A percentile compares a stretch with the other conserved stretches of the same genome.
Evolutionary conservation across 2,888 invertebrate species (phyloP).

Genomic region (Phytoseiulus persimilis): DNA sequence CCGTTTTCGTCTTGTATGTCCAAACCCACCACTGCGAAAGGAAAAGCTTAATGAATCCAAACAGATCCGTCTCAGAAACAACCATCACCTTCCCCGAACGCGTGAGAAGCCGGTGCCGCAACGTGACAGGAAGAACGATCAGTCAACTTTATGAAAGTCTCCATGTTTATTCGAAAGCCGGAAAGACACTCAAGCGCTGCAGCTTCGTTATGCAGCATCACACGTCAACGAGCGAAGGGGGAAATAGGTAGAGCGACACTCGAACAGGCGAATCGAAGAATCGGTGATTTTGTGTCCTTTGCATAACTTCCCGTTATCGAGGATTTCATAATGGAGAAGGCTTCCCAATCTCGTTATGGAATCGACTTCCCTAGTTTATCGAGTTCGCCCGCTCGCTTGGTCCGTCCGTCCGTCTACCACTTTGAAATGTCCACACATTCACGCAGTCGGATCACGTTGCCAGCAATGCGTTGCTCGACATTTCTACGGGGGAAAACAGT

Average conservation of each 20-base stretch:
- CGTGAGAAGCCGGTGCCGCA: neutral
- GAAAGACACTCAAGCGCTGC: neutral
- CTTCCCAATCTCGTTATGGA: neutral
- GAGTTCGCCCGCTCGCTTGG: neutral
- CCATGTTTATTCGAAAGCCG: neutral
- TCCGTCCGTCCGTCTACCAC: neutral
- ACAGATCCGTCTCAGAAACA: neutral
- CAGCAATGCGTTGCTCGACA: neutral
- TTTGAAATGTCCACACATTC: neutral
- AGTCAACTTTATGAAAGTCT: neutral
- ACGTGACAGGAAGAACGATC: neutral
- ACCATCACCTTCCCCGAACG: neutral
- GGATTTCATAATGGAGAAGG: neutral
- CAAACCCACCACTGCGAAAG: slow-evolving; percentile 53
- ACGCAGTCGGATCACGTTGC: neutral
- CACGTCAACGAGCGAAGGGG: neutral
- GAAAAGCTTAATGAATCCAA: neutral
- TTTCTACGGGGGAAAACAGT: neutral
- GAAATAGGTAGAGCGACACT: neutral
- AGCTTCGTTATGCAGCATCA: neutral
- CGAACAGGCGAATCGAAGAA: neutral
- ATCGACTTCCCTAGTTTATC: neutral
- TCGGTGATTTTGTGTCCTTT: neutral
- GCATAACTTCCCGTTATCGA: neutral
- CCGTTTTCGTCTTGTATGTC: slow-evolving; percentile 59